Conservation (phyloP, 1,140 invertebrate species). For the Dryas iulia region DNA sequence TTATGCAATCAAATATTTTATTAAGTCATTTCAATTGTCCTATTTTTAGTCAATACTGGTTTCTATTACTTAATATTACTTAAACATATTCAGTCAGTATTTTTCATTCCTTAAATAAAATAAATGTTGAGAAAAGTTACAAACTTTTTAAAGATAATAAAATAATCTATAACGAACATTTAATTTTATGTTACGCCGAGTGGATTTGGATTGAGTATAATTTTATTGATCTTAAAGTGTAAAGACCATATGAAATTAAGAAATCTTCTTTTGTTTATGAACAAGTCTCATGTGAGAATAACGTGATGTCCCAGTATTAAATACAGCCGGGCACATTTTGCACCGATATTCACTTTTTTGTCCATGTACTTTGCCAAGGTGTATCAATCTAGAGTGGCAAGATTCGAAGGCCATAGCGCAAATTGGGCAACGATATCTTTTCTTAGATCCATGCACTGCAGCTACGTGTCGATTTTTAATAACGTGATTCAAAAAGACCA, state of each 20-base stretch:
- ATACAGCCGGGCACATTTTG: constrained; percentile 46
- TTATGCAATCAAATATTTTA: not conserved
- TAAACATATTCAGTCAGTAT: not conserved
- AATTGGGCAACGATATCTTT: constrained; percentile 52
- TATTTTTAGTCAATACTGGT: not conserved
- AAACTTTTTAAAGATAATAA: not conserved
- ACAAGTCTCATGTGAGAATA: constrained; percentile 49
- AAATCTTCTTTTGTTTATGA: constrained; percentile 40
- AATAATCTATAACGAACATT: not conserved
- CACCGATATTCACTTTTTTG: constrained; percentile 54
- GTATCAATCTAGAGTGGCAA: constrained; percentile 47
- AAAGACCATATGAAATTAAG: no score
- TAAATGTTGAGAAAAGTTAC: not conserved
- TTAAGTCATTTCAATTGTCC: not conserved
- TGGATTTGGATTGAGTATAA: not conserved
- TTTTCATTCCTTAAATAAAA: not conserved
- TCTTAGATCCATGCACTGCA: constrained; percentile 41
- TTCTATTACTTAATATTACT: not conserved
- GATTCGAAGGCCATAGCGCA: constrained; percentile 49
- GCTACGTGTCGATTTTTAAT: constrained; percentile 43
- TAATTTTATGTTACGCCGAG: not conserved
- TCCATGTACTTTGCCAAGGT: constrained; percentile 49
- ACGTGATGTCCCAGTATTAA: constrained; percentile 39
- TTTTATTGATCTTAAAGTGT: not conserved
- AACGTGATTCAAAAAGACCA: constrained; percentile 77